Percentiles rank a stretch among this genome's conserved stretches.
phyloP scores from a whole-genome alignment of 2,113 vertebrate species.

The Phylloscopus whistleri region DNA sequence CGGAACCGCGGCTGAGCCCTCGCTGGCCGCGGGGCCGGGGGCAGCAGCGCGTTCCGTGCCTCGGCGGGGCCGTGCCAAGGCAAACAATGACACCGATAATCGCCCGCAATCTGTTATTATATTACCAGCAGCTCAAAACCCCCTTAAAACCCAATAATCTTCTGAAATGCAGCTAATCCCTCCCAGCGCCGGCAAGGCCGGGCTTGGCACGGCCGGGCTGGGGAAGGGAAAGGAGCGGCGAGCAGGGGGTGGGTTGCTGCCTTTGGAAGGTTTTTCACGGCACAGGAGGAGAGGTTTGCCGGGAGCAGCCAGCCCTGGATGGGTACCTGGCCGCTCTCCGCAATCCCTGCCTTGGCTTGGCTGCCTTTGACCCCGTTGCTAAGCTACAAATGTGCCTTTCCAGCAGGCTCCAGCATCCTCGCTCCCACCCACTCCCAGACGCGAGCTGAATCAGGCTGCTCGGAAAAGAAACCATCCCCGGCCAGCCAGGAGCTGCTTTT shows the following conservation, averaged over 20 bases:
- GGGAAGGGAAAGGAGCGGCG: not conserved
- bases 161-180: constrained; percentile 32
- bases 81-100: not conserved
- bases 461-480: not conserved
- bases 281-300: not conserved
- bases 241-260: not conserved
- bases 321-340: constrained; percentile 32
- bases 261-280: not conserved
- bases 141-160: constrained; percentile 27
- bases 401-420: constrained; percentile 43
- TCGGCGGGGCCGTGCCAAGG: not conserved
- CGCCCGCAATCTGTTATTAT: not conserved
- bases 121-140: not conserved
- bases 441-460: not conserved
- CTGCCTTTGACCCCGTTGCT: constrained; percentile 70
- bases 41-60: not conserved
- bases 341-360: constrained; percentile 38
- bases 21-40: not conserved
- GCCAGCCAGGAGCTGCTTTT: not conserved
- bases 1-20: accelerated
- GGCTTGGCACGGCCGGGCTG: not conserved
- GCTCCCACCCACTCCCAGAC: constrained; percentile 22
- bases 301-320: not conserved
- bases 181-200: not conserved
- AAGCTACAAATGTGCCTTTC: constrained; percentile 62